A percentile compares a stretch with the other conserved stretches of the same genome.
phyloP scores from a whole-genome alignment of 1,140 invertebrate species.

The Drosophila fuyamai region DNA sequence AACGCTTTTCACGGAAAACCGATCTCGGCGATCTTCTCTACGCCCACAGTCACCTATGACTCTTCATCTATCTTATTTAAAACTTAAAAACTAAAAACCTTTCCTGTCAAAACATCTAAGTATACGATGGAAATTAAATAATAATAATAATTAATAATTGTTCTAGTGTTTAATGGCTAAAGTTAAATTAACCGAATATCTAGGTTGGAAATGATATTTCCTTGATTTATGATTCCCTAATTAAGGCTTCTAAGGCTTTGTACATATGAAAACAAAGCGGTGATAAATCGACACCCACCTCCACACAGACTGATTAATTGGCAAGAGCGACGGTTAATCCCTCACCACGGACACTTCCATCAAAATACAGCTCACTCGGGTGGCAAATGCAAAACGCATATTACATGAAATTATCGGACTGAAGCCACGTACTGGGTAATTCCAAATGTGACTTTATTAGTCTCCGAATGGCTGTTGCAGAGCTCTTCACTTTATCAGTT shows the following conservation, averaged over 20 bases:
- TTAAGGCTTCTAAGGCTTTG: conserved; percentile 35
- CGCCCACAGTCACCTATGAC: no score
- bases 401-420: conserved; percentile 6
- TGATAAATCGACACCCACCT: conserved; percentile 49
- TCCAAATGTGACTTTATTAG: background rate
- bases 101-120: no score
- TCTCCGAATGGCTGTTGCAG: background rate
- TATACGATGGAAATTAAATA: no score
- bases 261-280: conserved; percentile 40
- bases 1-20: no score
- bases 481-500: conserved; percentile 15
- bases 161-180: background rate
- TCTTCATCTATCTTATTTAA: no score
- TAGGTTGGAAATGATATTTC: conserved; percentile 5
- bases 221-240: conserved; percentile 67
- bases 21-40: no score
- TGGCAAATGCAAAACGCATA: conserved; percentile 7
- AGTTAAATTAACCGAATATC: background rate
- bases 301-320: conserved; percentile 28
- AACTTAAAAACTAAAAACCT: no score
- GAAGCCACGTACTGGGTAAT: conserved; percentile 1
- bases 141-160: no score
- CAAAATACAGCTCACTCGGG: conserved; percentile 1
- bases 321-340: background rate
- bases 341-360: conserved; percentile 5